Base-by-base conservation (phyloP, 2,113 vertebrate genomes). In the Nipponia nippon region DNA sequence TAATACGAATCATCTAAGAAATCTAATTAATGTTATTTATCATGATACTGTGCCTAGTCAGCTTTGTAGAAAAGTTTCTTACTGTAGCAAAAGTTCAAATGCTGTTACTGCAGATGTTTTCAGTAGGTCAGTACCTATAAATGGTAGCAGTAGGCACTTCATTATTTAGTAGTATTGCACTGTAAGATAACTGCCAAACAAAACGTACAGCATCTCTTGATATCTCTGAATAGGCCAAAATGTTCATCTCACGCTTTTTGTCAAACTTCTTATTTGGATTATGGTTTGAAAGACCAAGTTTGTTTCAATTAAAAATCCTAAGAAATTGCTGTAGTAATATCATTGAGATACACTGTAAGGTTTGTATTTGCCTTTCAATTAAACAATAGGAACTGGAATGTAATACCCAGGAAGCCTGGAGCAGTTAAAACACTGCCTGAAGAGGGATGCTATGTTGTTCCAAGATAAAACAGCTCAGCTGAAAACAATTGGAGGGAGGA, bases 11-110 rank as follows among this genome's bases (percentile, higher is more conserved):
- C 18, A n/a, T 86, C 8, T 66, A 32, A 88, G 75, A 66, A 90
- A 58, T 73, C 27, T 81, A 79, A 95, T 96, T 66, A 46, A 27
- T 50, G 67, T 90, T 92, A 62, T 93, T 93, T 88, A 55, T 95
- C 85, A 78, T 34, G 32, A 42, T 67, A 14, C 76, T 75, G 20
- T 86, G 63, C 63, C 55, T 88, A 15, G 36, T 95, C 79, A 94
- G 75, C 82, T 95, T 65, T 52, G 52, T 46, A 23, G 30, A 40
- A 52, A 38, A 83, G 58, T 69, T 82, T 55, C 32, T 70, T 83
- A 1, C n/a, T n/a, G 36, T 25, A 73, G n/a, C 13, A 10, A 11
- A 84, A 40, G 62, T 77, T 78, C 27, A 66, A 30, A 66, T 36
- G 29, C 11, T 83, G 55, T 70, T 86, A 36, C 38, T 19, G 47